A percentile compares a stretch with the other conserved stretches of the same genome.
These are phyloP conservation scores for Merops nubicus DNA, from an alignment of 2,113 vertebrate genomes.

Conservation along the genomic window DNA sequence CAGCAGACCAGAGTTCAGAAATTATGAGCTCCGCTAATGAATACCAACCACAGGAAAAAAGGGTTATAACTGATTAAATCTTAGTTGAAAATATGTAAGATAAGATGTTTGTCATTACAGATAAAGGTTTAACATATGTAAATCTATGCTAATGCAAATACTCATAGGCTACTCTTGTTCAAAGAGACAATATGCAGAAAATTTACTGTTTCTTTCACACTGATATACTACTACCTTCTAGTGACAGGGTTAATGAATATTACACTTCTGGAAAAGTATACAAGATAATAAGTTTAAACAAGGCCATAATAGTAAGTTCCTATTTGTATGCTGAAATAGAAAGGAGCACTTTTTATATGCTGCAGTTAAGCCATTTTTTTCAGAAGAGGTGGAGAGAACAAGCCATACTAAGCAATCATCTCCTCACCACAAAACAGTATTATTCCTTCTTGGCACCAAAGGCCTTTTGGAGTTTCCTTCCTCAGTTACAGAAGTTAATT, in stretches of 20 bases:
- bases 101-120: not conserved
- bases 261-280: not conserved
- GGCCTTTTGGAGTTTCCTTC: not conserved
- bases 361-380: not conserved
- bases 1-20: conserved; percentile 37
- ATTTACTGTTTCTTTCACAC: not conserved
- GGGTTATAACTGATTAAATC: not conserved
- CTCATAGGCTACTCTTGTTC: not conserved
- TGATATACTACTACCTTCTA: not conserved
- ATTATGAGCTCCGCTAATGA: conserved; percentile 40
- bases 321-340: not conserved
- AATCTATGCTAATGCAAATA: not conserved
- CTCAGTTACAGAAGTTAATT: not conserved
- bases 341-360: not conserved
- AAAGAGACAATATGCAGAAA: not conserved
- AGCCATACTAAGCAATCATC: not conserved
- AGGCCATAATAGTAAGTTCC: not conserved
- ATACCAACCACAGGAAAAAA: not conserved
- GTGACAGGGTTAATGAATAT: not conserved
- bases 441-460: not conserved
- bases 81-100: conserved; percentile 7
- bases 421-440: not conserved
- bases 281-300: not conserved
- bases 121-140: not conserved
- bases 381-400: not conserved